A percentile compares a stretch with the other conserved stretches of the same genome.
Conservation (phyloP, 1,140 invertebrate genomes). For the Trypoxylus dichotomus region DNA sequence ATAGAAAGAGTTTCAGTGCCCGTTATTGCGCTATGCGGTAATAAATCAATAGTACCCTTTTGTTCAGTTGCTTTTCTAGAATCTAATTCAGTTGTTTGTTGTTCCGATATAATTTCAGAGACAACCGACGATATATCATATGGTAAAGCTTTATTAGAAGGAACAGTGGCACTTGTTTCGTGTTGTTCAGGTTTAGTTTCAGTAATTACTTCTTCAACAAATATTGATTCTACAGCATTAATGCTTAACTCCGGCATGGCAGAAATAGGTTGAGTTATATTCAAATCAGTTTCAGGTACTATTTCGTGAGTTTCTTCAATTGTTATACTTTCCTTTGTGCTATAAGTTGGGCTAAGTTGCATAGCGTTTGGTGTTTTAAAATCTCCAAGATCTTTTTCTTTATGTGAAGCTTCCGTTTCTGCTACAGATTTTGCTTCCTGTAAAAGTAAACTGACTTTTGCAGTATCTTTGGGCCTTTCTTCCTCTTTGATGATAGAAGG, state of each 20-base stretch:
- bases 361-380: conserved; percentile 50
- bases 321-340: conserved; percentile 59
- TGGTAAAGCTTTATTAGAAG: conserved; percentile 44
- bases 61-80: conserved; percentile 53
- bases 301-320: conserved; percentile 68
- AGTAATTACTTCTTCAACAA: conserved; percentile 66
- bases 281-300: conserved; percentile 57
- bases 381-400: conserved; percentile 57
- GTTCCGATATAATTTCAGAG: conserved; percentile 58
- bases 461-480: conserved; percentile 58
- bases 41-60: conserved; percentile 59
- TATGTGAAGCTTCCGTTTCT: conserved; percentile 58
- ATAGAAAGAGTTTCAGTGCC: conserved; percentile 56
- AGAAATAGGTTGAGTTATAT: conserved; percentile 51
- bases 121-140: conserved; percentile 53
- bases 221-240: conserved; percentile 62
- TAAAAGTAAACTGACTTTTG: conserved; percentile 55
- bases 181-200: conserved; percentile 74
- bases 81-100: conserved; percentile 58
- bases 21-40: conserved; percentile 58
- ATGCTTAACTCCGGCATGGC: conserved; percentile 63
- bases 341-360: conserved; percentile 57
- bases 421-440: conserved; percentile 62
- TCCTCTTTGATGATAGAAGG: conserved; percentile 57
- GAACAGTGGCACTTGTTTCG: neutral